These are phyloP conservation scores for Macrophya annulata DNA, from an alignment of 2,888 invertebrate genomes.

Conservation along the genomic window DNA sequence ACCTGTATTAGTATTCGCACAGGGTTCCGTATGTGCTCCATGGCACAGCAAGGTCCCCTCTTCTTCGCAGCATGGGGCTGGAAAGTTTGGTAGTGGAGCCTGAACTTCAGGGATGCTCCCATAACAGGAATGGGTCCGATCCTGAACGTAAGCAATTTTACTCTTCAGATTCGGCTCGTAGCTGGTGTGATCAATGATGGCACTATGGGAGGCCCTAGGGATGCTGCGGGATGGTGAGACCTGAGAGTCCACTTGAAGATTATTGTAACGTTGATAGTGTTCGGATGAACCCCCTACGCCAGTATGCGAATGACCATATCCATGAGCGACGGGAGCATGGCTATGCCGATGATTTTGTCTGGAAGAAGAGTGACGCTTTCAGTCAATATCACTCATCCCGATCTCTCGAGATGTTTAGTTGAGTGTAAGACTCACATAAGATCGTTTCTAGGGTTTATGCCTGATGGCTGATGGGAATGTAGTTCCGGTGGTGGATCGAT, in stretches of 20 bases:
- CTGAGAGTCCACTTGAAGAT: background rate
- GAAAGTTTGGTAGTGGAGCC: background rate
- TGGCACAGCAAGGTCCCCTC: constrained; percentile 83
- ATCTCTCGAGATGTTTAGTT: background rate
- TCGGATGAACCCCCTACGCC: background rate
- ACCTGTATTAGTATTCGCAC: constrained; percentile 83
- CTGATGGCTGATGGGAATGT: constrained; percentile 58
- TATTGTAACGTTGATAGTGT: background rate
- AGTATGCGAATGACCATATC: constrained; percentile 27
- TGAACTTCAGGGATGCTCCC: constrained; percentile 36
- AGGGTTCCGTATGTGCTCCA: constrained; percentile 86
- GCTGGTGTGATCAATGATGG: background rate
- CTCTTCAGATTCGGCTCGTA: constrained; percentile 35
- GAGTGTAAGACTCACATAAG: constrained; percentile 1
- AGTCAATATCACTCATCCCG: background rate
- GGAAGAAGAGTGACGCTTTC: background rate
- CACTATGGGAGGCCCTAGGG: background rate
- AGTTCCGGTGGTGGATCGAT: constrained; percentile 55
- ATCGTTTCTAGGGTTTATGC: constrained; percentile 32
- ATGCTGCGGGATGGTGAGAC: background rate
- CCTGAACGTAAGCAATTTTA: background rate
- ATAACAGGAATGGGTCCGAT: background rate
- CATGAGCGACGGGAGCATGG: constrained; percentile 2
- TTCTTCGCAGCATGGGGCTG: constrained; percentile 74
- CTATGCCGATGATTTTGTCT: background rate